These are phyloP conservation scores for Echiichthys vipera DNA, from an alignment of 2,797 vertebrate species.

Conservation along the genomic window DNA sequence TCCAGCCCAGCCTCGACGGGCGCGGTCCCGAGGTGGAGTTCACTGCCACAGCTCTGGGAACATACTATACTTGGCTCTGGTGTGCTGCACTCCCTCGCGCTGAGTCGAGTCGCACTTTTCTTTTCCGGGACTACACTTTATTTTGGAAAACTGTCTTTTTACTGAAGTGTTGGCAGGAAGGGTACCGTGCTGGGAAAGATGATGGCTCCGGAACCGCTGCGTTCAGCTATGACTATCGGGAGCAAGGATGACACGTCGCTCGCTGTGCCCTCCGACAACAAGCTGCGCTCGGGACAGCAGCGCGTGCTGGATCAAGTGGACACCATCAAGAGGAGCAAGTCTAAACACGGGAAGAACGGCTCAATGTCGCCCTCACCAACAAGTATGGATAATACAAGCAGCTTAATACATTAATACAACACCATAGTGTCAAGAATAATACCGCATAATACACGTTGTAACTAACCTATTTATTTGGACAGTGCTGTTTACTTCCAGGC, in stretches of 20 bases:
- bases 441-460: too few species aligned
- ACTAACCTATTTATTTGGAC: background rate
- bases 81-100: background rate
- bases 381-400: constrained; percentile 74
- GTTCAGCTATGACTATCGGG: constrained; percentile 52
- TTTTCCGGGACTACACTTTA: background rate
- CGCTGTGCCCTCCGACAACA: constrained; percentile 78
- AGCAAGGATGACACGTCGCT: constrained; percentile 82
- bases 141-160: background rate
- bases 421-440: background rate
- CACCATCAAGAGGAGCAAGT: constrained; percentile 79
- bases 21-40: constrained; percentile 67
- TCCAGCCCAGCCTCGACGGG: constrained; percentile 25
- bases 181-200: constrained; percentile 41
- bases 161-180: background rate
- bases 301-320: constrained; percentile 82
- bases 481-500: background rate
- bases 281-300: constrained; percentile 70
- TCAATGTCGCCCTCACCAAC: constrained; percentile 31
- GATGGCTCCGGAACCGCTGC: constrained; percentile 76
- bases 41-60: constrained; percentile 6
- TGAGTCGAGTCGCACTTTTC: background rate
- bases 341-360: constrained; percentile 54
- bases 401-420: background rate
- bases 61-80: background rate